phyloP scores from a whole-genome alignment of 1,140 invertebrate species.

The Drosophila gunungcola region DNA sequence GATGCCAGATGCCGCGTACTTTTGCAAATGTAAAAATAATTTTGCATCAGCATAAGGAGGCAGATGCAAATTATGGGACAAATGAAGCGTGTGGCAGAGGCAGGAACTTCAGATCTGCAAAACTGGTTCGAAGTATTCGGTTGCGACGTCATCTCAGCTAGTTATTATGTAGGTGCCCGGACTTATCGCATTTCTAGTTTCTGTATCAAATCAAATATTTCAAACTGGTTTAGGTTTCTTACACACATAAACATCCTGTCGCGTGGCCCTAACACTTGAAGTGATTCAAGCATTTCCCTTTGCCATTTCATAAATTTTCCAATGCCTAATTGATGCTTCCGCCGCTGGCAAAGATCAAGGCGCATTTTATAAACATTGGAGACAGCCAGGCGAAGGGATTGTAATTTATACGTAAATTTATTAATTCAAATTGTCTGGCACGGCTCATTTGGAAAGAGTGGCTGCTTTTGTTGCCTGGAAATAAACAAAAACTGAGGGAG shows the following conservation, averaged over 20 bases:
- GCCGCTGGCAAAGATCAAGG: conserved; percentile 61
- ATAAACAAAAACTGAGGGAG: conserved; percentile 43
- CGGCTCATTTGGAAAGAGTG: conserved; percentile 52
- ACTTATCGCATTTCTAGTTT: conserved; percentile 11
- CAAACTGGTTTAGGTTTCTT: conserved; percentile 8
- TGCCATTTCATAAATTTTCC: conserved; percentile 60
- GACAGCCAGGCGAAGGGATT: conserved; percentile 2
- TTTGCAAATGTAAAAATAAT: conserved; percentile 48
- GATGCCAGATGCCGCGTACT: conserved; percentile 25
- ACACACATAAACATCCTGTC: conserved; percentile 71
- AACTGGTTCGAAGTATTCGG: conserved; percentile 25
- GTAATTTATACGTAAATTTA: conserved; percentile 75
- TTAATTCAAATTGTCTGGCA: conserved; percentile 69
- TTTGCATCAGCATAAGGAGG: conserved; percentile 10
- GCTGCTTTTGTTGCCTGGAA: conserved; percentile 43
- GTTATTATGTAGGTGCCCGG: conserved; percentile 33
- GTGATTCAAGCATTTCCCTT: conserved; percentile 45
- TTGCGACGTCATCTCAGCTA: conserved; percentile 15
- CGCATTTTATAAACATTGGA: conserved; percentile 49
- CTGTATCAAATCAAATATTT: conserved; percentile 6
- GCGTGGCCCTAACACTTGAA: conserved; percentile 58
- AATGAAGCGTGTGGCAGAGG: conserved; percentile 30
- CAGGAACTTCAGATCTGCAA: conserved; percentile 5
- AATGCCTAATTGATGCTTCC: conserved; percentile 73
- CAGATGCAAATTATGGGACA: conserved; percentile 35